Base-by-base conservation (phyloP, 2,113 vertebrate species). In the Danio rerio region DNA sequence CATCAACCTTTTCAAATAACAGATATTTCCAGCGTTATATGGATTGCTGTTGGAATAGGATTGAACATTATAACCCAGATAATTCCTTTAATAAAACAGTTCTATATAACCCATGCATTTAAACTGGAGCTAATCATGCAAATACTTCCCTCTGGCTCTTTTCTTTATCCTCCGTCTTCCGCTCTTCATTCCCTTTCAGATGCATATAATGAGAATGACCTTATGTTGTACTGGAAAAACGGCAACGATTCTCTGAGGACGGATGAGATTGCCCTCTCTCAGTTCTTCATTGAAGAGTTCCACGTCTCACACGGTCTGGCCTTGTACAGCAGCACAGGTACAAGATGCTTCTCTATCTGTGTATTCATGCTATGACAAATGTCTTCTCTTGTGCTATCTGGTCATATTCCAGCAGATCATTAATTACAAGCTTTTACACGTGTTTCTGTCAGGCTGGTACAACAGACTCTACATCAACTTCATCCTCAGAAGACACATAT, bases 241-340 rank as follows among this genome's bases (percentile, higher is more conserved):
- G 96, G 96, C 20, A 97, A 97, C 74, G 95, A 96, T 78, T 97
- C 96, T 49, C 89, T 97, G 59, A 94, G 93, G 86, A 97, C 95
- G 0, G 96, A 97, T 3, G 95, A 97, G 81, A 96, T 98, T 49
- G 93, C 95, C 69, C 88, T 98, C 83, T 97, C 96, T 68, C 96
- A 97, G 91, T 98, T 97, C 91, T 97, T 98, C 90, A 94, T 97
- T 0, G 94, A 98, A 84, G 94, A 98, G 82, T 98, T 98, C 83
- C 95, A 96, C 65, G 94, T 96, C 63, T 97, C 96, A 82, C 97
- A 92, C 61, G 96, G 96, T 81, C 89, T 98, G 43, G 95, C 95
- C 40, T 96, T 97, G 92, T 98, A 97, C 89, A 96, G 97, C 94
- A 98, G 96, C 88, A 97, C 96, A 77, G 96, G 96, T 97, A 88